A percentile compares a stretch with the other conserved stretches of the same genome.
Conservation (phyloP, 2,888 invertebrate genomes). For the Ceriagrion tenellum region DNA sequence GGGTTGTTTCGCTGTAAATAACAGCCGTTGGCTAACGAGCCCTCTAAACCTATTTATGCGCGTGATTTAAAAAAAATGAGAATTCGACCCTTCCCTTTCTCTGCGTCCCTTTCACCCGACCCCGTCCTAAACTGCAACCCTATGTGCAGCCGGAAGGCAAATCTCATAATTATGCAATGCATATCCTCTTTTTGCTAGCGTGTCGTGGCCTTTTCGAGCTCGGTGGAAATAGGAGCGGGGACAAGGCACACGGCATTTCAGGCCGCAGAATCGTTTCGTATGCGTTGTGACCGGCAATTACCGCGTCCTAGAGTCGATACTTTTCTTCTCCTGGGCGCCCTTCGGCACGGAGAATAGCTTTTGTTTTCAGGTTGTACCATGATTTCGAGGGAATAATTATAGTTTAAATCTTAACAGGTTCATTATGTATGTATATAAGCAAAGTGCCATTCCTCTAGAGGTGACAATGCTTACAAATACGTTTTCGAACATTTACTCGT, state of each 20-base stretch:
- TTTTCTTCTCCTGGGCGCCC: not conserved
- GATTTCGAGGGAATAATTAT: too few species aligned
- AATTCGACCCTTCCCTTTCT: not conserved
- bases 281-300: not conserved
- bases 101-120: not conserved
- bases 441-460: too few species aligned
- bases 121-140: not conserved
- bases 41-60: conserved; percentile 25
- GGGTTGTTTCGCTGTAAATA: conserved; percentile 46
- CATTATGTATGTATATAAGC: too few species aligned
- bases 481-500: too few species aligned
- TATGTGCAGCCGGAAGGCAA: not conserved
- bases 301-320: not conserved
- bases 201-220: not conserved
- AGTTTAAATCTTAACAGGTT: too few species aligned
- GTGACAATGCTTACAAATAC: too few species aligned
- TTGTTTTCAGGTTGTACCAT: too few species aligned
- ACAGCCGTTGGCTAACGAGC: conserved; percentile 19
- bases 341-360: too few species aligned
- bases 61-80: not conserved
- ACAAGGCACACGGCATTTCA: not conserved
- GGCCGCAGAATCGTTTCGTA: not conserved
- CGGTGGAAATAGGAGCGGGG: not conserved
- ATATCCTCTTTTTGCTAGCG: not conserved
- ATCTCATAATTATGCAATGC: not conserved